A percentile compares a stretch with the other conserved stretches of the same genome.
Evolutionary conservation across 92 coral and sea anemone species (phyloP).

Genomic region (Epizoanthus rinbou): DNA sequence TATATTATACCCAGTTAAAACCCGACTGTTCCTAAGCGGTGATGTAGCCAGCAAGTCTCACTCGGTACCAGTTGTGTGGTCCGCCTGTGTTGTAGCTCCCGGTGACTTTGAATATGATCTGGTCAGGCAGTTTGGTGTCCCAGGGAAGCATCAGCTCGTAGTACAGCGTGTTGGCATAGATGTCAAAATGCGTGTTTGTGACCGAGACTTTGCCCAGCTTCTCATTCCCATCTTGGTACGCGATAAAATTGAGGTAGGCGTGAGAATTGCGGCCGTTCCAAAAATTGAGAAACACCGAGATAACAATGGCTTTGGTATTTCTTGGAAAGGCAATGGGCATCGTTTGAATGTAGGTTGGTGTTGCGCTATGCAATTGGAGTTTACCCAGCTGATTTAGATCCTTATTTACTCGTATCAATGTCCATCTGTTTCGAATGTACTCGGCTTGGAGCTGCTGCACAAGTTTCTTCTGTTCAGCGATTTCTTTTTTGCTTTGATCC

Average conservation of each 20-base stretch:
- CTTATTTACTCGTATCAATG: conserved; percentile 49
- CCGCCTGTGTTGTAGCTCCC: conserved; percentile 35
- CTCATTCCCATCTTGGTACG: conserved; percentile 48
- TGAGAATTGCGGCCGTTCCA: conserved; percentile 39
- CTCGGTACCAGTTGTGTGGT: conserved; percentile 30
- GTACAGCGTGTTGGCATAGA: conserved; percentile 49
- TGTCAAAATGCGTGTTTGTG: conserved; percentile 39
- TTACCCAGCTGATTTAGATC: conserved; percentile 27
- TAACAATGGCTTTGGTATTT: conserved; percentile 65
- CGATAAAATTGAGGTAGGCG: conserved; percentile 49
- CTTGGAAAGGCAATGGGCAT: conserved; percentile 56
- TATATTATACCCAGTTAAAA: background rate
- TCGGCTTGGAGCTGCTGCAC: background rate
- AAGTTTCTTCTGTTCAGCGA: background rate
- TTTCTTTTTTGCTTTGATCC: conserved; percentile 5
- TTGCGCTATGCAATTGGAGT: conserved; percentile 39
- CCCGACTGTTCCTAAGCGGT: background rate
- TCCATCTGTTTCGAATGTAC: conserved; percentile 41
- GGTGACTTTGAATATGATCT: conserved; percentile 49
- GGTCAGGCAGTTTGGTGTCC: conserved; percentile 32
- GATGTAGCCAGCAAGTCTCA: conserved; percentile 34
- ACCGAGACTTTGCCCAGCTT: conserved; percentile 42
- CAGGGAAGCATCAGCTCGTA: conserved; percentile 50
- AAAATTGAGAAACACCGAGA: conserved; percentile 63
- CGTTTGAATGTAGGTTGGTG: conserved; percentile 59